Evolutionary conservation across 2,797 vertebrate species (phyloP).

Genomic region (Bucorvus abyssinicus): DNA sequence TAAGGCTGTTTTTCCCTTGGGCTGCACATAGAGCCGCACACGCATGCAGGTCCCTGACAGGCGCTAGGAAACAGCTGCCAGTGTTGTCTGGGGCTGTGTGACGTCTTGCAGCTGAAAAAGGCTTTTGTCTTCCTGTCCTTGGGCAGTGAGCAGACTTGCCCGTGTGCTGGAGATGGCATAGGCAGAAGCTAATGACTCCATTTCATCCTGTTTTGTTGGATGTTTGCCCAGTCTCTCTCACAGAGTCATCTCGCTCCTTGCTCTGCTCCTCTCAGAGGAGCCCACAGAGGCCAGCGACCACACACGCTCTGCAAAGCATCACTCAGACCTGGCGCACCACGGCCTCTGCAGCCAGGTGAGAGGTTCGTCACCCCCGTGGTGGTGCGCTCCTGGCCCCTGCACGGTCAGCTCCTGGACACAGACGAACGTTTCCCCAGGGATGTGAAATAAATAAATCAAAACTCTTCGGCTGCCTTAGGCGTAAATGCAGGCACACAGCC

Average conservation of each 20-base stretch:
- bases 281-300: not conserved
- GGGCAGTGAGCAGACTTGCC: not conserved
- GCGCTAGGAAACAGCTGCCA: not conserved
- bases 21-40: not conserved
- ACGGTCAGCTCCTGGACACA: not conserved
- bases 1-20: not conserved
- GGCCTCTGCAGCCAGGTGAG: not conserved
- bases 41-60: not conserved
- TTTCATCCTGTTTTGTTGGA: constrained; percentile 6
- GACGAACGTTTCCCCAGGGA: not conserved
- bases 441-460: not conserved
- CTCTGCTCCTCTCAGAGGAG: not conserved
- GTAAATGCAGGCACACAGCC: not conserved
- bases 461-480: not conserved
- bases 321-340: not conserved
- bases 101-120: not conserved
- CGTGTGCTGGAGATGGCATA: not conserved
- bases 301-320: not conserved
- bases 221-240: not conserved
- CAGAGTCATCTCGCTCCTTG: not conserved
- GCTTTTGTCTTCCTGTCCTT: not conserved
- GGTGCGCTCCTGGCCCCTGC: not conserved
- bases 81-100: not conserved
- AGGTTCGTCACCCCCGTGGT: not conserved
- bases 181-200: constrained; percentile 5